Evolutionary conservation across 2,888 invertebrate species (phyloP).

Genomic region (Toxonevra muliebris): DNA sequence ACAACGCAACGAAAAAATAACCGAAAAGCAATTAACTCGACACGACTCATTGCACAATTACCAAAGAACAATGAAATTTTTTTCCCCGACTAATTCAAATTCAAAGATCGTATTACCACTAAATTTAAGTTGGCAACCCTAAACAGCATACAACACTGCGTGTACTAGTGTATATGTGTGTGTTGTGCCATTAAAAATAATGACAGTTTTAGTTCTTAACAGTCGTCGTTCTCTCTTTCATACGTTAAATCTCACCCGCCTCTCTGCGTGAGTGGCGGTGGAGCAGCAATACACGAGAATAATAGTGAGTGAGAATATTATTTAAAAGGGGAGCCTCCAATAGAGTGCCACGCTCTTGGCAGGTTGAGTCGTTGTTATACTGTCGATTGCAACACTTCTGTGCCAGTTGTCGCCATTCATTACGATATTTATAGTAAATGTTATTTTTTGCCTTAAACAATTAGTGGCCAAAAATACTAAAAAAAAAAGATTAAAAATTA

Average conservation of each 20-base stretch:
- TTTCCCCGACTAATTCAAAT: background rate
- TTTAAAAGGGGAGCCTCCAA: conserved; percentile 1
- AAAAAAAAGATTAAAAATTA: conserved; percentile 8
- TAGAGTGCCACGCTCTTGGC: background rate
- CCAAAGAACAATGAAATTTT: conserved; percentile 47
- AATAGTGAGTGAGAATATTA: conserved; percentile 28
- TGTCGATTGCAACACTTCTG: conserved; percentile 33
- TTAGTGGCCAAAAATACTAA: conserved; percentile 29
- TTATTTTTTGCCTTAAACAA: conserved; percentile 31
- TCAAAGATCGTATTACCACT: background rate
- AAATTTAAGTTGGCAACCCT: conserved; percentile 14
- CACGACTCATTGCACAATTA: conserved; percentile 56
- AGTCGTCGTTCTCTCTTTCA: background rate
- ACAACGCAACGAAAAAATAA: conserved; percentile 16
- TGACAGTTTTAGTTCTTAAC: conserved; percentile 8
- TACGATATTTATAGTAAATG: conserved; percentile 3
- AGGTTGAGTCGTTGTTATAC: conserved; percentile 34
- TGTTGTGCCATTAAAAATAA: conserved; percentile 14
- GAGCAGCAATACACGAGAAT: conserved; percentile 2
- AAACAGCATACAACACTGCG: background rate
- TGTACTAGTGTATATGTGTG: conserved; percentile 6
- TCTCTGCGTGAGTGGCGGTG: background rate
- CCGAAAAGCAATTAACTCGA: conserved; percentile 54
- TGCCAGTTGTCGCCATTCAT: conserved; percentile 24
- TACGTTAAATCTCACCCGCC: background rate